These are phyloP conservation scores for Sinocyclocheilus rhinocerous DNA, from an alignment of 2,113 vertebrate species.

Conservation along the genomic window DNA sequence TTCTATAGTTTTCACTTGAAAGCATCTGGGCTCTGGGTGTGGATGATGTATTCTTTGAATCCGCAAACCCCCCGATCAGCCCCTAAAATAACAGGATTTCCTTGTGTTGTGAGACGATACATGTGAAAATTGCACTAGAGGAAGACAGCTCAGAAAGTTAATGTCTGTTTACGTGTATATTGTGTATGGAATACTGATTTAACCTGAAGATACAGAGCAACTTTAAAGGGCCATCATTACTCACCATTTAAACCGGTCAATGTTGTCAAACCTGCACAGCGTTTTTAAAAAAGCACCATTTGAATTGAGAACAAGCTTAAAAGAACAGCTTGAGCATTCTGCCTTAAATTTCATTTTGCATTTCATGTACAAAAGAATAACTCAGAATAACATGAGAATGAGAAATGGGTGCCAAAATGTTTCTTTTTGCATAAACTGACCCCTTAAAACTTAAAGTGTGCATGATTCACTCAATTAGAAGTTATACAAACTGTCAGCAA, in stretches of 20 bases:
- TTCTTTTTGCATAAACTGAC: not conserved
- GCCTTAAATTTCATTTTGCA: not conserved
- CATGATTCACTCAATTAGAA: not conserved
- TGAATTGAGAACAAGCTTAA: not conserved
- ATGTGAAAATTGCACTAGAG: conserved; percentile 27
- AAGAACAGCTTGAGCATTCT: not conserved
- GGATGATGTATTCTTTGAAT: conserved; percentile 15
- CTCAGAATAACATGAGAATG: not conserved
- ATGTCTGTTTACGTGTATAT: not conserved
- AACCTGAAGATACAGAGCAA: not conserved
- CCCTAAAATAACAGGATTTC: conserved; percentile 56
- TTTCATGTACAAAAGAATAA: not conserved
- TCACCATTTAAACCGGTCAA: not conserved
- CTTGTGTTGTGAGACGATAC: conserved; percentile 46
- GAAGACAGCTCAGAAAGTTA: conserved; percentile 10
- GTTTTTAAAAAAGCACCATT: not conserved
- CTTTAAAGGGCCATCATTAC: not conserved
- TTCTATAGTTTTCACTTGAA: not conserved
- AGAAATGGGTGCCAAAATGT: not conserved
- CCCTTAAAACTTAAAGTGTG: not conserved
- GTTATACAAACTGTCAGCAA: not conserved
- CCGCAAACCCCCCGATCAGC: not conserved
- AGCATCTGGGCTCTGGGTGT: not conserved
- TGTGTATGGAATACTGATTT: not conserved
- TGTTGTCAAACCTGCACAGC: not conserved